Percentiles rank a stretch among this genome's conserved stretches.
phyloP scores from a whole-genome alignment of 2,888 invertebrate genomes.

The Oeneis ivallda region DNA sequence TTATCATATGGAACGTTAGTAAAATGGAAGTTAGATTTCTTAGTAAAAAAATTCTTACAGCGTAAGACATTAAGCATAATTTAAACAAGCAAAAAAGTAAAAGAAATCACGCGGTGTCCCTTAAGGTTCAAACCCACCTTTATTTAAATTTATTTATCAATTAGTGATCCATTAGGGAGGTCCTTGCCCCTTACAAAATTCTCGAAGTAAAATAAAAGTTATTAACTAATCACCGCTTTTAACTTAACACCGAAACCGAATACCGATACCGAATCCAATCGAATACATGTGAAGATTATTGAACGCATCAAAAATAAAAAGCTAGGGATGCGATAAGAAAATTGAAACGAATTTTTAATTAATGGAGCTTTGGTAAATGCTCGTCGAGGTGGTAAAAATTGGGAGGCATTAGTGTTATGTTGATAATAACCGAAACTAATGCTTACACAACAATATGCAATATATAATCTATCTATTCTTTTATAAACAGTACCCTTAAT shows the following conservation, averaged over 20 bases:
- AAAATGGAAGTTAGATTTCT: no score
- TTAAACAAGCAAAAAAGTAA: not conserved
- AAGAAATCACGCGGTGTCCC: not conserved
- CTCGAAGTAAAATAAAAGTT: conserved; percentile 19
- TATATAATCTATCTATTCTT: no score
- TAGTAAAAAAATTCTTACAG: no score
- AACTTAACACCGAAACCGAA: conserved; percentile 16
- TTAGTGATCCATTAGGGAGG: conserved; percentile 5
- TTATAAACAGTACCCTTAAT: no score
- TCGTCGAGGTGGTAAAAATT: not conserved
- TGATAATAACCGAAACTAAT: no score
- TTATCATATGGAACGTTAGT: no score
- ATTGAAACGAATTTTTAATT: conserved; percentile 15
- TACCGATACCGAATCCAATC: conserved; percentile 17
- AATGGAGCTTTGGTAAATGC: not conserved
- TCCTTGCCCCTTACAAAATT: conserved; percentile 16
- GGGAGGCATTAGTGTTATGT: no score
- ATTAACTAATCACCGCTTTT: conserved; percentile 26
- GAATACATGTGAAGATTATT: conserved; percentile 6
- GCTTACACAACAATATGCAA: no score
- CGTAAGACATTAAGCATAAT: no score
- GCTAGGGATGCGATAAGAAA: conserved; percentile 6
- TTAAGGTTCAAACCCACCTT: not conserved
- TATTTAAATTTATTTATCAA: conserved; percentile 7
- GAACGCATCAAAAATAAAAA: conserved; percentile 7